A percentile compares a stretch with the other conserved stretches of the same genome.
These are phyloP conservation scores for Caenorhabditis japonica DNA, from an alignment of 2,888 invertebrate species.

Conservation along the genomic window DNA sequence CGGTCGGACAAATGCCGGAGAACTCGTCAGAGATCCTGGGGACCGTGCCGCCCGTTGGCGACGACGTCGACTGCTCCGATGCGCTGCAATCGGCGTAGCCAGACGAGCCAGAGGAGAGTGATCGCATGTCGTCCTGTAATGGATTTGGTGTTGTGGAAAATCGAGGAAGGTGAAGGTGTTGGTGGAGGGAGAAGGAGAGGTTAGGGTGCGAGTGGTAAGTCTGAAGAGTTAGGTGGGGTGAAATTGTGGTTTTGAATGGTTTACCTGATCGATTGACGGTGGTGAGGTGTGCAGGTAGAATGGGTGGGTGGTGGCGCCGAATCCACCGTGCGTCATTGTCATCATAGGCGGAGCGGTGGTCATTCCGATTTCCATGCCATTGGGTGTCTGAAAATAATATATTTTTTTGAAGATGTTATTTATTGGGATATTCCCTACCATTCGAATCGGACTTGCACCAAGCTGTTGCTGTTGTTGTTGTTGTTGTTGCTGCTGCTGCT, in stretches of 20 bases:
- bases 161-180: neutral
- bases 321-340: slow-evolving; percentile 17
- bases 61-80: slow-evolving; percentile 42
- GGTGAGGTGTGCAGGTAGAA: slow-evolving; percentile 45
- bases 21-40: slow-evolving; percentile 24
- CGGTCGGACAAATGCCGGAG: slow-evolving; percentile 43
- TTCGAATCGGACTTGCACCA: slow-evolving; percentile 32
- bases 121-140: slow-evolving; percentile 69
- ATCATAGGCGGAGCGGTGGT: slow-evolving; percentile 7
- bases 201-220: slow-evolving; percentile 9
- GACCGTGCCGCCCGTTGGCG: slow-evolving; percentile 17
- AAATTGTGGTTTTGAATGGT: slow-evolving; percentile 39
- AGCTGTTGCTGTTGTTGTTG: slow-evolving; percentile 23
- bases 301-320: slow-evolving; percentile 28
- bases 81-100: slow-evolving; percentile 57
- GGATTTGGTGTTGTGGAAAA: neutral
- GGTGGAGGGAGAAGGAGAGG: neutral
- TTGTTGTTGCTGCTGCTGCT: slow-evolving; percentile 10
- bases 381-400: slow-evolving; percentile 20
- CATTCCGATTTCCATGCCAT: slow-evolving; percentile 31
- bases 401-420: neutral
- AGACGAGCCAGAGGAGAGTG: slow-evolving; percentile 65
- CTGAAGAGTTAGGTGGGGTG: slow-evolving; percentile 40
- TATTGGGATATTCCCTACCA: slow-evolving; percentile 20
- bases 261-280: slow-evolving; percentile 46